phyloP scores from a whole-genome alignment of 2,888 invertebrate genomes.

The Beris chalybata region DNA sequence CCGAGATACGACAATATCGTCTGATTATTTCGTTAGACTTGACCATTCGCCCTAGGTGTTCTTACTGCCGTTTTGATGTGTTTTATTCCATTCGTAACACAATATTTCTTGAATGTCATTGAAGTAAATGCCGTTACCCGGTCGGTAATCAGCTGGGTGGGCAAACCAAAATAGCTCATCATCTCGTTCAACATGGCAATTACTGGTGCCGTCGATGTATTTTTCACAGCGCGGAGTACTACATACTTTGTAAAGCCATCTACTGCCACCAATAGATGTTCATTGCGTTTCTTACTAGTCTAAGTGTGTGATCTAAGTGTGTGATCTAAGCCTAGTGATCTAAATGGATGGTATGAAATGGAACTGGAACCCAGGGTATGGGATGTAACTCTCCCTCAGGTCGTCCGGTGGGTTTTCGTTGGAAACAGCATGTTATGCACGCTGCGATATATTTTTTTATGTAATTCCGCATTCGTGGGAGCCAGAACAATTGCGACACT shows the following conservation, averaged over 20 bases:
- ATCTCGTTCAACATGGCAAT: slow-evolving; percentile 31
- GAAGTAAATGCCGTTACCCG: slow-evolving; percentile 41
- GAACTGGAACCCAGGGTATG: no score
- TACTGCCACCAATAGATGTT: no score
- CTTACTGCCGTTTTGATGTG: slow-evolving; percentile 34
- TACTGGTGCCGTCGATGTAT: slow-evolving; percentile 5
- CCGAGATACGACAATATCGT: not conserved
- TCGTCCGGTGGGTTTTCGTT: no score
- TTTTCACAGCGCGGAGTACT: slow-evolving; percentile 25
- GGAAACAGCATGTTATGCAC: no score
- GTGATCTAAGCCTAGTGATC: no score
- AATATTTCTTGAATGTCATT: slow-evolving; percentile 36
- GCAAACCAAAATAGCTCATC: slow-evolving; percentile 37
- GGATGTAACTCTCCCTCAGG: no score
- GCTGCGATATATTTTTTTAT: no score
- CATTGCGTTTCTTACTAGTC: no score
- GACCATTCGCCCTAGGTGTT: slow-evolving; percentile 40
- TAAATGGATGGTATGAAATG: no score
- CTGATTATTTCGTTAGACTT: slow-evolving; percentile 37
- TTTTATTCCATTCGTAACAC: slow-evolving; percentile 33
- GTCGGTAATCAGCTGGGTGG: slow-evolving; percentile 37
- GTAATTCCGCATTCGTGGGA: no score
- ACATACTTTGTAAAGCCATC: slow-evolving; percentile 10
- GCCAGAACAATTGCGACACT: no score
- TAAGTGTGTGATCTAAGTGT: no score